phyloP scores from a whole-genome alignment of 2,888 invertebrate genomes.

The Orgyia antiqua region DNA sequence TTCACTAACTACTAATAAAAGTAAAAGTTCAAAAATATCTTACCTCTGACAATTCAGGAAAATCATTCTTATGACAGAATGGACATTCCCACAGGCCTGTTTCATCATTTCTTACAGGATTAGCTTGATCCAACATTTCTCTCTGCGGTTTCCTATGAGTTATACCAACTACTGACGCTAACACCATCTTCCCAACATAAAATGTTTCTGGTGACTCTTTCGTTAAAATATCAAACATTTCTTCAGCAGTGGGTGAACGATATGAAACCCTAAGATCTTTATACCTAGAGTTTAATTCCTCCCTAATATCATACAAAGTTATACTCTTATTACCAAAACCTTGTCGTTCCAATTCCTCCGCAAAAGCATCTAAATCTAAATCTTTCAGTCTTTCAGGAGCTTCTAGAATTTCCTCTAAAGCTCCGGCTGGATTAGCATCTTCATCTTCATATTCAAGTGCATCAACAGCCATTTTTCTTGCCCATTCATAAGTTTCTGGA shows the following conservation, averaged over 20 bases:
- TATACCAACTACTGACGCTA: constrained; percentile 89
- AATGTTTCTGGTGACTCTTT: constrained; percentile 97
- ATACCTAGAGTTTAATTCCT: constrained; percentile 95
- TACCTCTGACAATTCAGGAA: constrained; percentile 94
- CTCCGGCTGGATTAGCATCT: constrained; percentile 97
- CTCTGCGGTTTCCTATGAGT: constrained; percentile 92
- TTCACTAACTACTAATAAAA: too few species aligned
- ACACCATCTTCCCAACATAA: constrained; percentile 91
- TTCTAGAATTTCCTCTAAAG: constrained; percentile 97
- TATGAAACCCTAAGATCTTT: constrained; percentile 92
- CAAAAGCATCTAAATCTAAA: constrained; percentile 98
- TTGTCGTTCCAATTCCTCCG: constrained; percentile 96
- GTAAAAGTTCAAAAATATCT: too few species aligned
- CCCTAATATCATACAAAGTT: constrained; percentile 97
- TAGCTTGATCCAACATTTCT: constrained; percentile 96
- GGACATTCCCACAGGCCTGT: constrained; percentile 98
- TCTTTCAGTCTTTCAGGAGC: constrained; percentile 96
- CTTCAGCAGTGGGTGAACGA: constrained; percentile 88
- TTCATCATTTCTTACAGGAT: constrained; percentile 96
- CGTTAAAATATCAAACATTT: constrained; percentile 95
- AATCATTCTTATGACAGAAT: constrained; percentile 96
- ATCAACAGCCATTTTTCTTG: constrained; percentile 99
- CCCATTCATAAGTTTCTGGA: constrained; percentile 99
- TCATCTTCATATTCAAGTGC: constrained; percentile 99
- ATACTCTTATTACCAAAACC: constrained; percentile 94